A percentile compares a stretch with the other conserved stretches of the same genome.
These are phyloP conservation scores for Corapipo altera DNA, from an alignment of 2,113 vertebrate species.

Conservation along the genomic window DNA sequence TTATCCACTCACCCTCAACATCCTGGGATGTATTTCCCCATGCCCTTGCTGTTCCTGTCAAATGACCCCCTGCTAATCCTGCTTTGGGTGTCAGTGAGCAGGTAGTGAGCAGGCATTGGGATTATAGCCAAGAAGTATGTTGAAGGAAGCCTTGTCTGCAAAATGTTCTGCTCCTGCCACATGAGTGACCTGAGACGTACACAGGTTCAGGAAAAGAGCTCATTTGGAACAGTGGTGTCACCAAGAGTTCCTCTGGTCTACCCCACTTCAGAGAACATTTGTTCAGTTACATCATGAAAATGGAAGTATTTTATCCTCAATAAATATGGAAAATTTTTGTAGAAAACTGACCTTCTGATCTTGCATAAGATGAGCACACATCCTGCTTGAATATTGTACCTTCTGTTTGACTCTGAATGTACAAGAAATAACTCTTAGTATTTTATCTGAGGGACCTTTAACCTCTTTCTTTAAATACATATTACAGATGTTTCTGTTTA, in stretches of 20 bases:
- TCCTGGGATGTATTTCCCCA: not conserved
- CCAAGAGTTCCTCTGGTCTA: not conserved
- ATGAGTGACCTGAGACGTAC: not conserved
- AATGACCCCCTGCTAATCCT: not conserved
- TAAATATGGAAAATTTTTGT: not conserved
- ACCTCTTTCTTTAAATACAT: not conserved
- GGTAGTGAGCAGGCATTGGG: not conserved
- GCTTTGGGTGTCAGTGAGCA: not conserved
- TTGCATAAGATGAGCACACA: not conserved
- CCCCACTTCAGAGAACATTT: not conserved
- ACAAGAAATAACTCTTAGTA: not conserved
- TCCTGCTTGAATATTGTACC: not conserved
- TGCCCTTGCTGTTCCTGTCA: not conserved
- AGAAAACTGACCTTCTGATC: not conserved
- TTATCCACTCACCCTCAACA: not conserved
- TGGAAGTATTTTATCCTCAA: not conserved
- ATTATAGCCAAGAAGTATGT: not conserved
- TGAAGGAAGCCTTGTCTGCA: not conserved
- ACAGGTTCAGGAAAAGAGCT: not conserved
- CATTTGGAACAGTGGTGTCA: not conserved
- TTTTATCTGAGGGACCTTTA: not conserved
- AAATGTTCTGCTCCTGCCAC: not conserved
- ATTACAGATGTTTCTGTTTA: not conserved
- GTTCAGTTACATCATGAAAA: not conserved
- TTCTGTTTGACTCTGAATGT: not conserved